Evolutionary conservation across 2,113 vertebrate species (phyloP), one percentile per base, ranked within the genome.

Genomic region (Dasypus novemcinctus): DNA sequence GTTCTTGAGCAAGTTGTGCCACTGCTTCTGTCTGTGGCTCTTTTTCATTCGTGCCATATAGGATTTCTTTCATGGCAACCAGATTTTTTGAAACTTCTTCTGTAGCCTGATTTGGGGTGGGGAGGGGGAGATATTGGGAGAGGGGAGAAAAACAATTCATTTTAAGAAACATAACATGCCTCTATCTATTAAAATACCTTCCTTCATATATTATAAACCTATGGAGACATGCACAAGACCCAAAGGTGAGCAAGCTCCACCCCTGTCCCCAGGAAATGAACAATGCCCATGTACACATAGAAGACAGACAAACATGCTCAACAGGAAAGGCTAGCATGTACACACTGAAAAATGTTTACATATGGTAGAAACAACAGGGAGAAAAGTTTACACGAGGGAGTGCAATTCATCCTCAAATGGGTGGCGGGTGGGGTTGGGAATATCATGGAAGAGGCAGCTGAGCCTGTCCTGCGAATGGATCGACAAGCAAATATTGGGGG

Each of bases 31-130:
- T 99, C 97, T 99, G 99, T 0, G 99, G 99, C 72, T 99, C 99
- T 78, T 99, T 99, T 94, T 99, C 99, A 86, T 99, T 99, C 11
- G 99, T 99, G 96, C 99, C 99, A 57, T 99, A 99, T 4, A 99
- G 98, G 97, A 99, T 99, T 98, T 99, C 99, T 97, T 99, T 99
- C 99, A 99, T 99, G 95, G 99, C 99, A 96, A 99, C 99, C 90
- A 99, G 98, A 94, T 99, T 99, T 98, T 99, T 99, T 61, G 99
- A 99, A 97, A 99, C 99, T 97, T 99, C 99, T 98, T 99, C 99
- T n/a, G 99, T 99, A 74, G 99, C 99, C 99, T 99, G 95, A 94
- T 95, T 97, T 90, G 57, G 57, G 57, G 57, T 81, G 76, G n/a
- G 66, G 54, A 52, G 10, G 64, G 17, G 78, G 64, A n/a, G 38